These are phyloP conservation scores for Melangyna quadrimaculata DNA, from an alignment of 2,888 invertebrate species.

Conservation along the genomic window DNA sequence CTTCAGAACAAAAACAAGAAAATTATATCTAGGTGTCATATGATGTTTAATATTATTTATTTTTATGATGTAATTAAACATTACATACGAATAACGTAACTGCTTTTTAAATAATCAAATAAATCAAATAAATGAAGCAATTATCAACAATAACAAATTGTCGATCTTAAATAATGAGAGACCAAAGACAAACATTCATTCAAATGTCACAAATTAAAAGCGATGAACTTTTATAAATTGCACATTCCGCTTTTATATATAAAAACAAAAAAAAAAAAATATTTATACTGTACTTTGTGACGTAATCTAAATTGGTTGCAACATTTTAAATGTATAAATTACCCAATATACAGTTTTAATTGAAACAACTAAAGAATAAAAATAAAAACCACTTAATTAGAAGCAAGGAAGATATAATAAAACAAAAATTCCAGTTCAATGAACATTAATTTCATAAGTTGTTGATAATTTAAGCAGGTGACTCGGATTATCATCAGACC, in stretches of 20 bases:
- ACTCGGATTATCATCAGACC: neutral
- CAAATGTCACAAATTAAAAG: conserved; percentile 14
- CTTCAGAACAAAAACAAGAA: too few species aligned
- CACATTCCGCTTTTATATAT: neutral
- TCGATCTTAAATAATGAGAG: conserved; percentile 8
- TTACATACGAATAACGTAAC: neutral
- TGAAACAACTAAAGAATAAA: neutral
- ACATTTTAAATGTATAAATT: neutral
- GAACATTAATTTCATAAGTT: conserved; percentile 2
- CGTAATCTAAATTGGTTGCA: neutral
- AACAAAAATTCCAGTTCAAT: conserved; percentile 7
- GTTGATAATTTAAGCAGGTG: neutral
- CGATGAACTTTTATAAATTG: conserved; percentile 55
- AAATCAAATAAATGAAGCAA: conserved; percentile 9
- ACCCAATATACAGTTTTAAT: neutral
- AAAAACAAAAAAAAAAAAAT: neutral
- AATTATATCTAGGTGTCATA: too few species aligned
- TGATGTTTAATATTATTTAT: too few species aligned
- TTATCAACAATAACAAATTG: neutral
- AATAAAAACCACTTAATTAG: conserved; percentile 22
- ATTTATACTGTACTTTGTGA: conserved; percentile 5
- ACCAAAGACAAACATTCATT: conserved; percentile 12
- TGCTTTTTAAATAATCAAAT: neutral
- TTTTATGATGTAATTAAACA: too few species aligned
- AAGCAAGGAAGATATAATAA: neutral